Conservation (phyloP, 1,140 invertebrate genomes). For the Zaprionus ornatus region DNA sequence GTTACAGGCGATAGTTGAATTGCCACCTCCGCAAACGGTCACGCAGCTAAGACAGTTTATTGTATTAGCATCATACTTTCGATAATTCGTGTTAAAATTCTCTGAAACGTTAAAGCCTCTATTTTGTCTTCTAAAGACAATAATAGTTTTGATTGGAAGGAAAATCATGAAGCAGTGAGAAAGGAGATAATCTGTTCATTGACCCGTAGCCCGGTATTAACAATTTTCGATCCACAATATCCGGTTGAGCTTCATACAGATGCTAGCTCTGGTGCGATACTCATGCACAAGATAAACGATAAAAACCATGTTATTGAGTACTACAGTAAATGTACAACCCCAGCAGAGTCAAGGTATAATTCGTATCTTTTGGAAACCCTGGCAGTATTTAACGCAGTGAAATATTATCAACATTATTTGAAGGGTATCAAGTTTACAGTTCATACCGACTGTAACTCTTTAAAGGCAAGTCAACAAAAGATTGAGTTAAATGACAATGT, state of each 20-base stretch:
- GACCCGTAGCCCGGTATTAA: slow-evolving; percentile 21
- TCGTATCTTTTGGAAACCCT: too few relatives aligned
- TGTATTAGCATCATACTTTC: not conserved
- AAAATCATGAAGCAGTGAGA: slow-evolving; percentile 13
- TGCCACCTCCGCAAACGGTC: not conserved
- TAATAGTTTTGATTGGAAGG: slow-evolving; percentile 14
- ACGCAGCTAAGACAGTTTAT: slow-evolving; percentile 22
- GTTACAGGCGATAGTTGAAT: too few relatives aligned
- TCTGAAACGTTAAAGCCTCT: slow-evolving; percentile 5
- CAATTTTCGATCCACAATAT: slow-evolving; percentile 25
- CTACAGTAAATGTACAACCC: too few relatives aligned
- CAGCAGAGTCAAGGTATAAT: too few relatives aligned
- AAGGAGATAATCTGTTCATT: slow-evolving; percentile 14
- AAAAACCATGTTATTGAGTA: too few relatives aligned
- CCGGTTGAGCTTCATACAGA: slow-evolving; percentile 29
- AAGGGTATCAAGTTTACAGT: not conserved
- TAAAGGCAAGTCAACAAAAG: slow-evolving; percentile 36
- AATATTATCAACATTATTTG: not conserved
- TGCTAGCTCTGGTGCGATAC: not conserved
- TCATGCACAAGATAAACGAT: too few relatives aligned
- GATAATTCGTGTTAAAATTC: not conserved
- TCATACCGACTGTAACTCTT: not conserved
- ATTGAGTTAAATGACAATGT: slow-evolving; percentile 32
- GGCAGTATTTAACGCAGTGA: too few relatives aligned
- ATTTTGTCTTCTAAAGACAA: not conserved